Conservation (phyloP, 2,113 vertebrate genomes). For the Lepus americanus region DNA sequence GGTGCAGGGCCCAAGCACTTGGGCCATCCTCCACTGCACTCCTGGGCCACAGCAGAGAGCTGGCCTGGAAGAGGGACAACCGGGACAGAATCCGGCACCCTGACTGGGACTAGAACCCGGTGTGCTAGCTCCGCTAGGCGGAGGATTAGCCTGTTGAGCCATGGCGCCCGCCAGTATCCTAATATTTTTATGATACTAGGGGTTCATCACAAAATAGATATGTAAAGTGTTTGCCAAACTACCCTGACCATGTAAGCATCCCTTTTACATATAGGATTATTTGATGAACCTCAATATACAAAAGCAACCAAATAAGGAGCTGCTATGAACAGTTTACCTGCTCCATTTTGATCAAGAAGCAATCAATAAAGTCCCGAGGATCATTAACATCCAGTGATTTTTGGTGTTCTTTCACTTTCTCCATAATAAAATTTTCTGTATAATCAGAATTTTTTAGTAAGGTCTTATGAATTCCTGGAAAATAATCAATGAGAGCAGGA, state of each 20-base stretch:
- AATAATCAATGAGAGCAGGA: conserved; percentile 84
- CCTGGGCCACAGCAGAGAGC: too few species aligned
- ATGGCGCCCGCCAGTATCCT: too few species aligned
- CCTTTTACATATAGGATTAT: background rate
- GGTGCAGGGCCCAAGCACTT: too few species aligned
- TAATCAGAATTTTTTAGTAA: background rate
- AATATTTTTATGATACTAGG: background rate
- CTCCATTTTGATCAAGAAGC: conserved; percentile 87
- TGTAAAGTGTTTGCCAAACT: background rate
- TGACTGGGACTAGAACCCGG: too few species aligned
- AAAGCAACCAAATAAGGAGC: conserved; percentile 46
- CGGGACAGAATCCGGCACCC: too few species aligned
- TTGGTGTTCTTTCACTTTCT: conserved; percentile 86
- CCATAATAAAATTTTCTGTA: conserved; percentile 77
- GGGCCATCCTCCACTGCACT: too few species aligned
- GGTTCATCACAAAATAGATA: background rate
- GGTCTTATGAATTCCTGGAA: conserved; percentile 87
- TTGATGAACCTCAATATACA: conserved; percentile 78
- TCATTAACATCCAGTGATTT: conserved; percentile 82
- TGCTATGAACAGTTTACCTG: conserved; percentile 87
- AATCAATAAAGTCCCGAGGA: conserved; percentile 90
- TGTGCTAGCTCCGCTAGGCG: too few species aligned
- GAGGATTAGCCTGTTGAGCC: too few species aligned
- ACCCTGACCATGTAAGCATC: background rate
- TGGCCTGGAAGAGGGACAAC: too few species aligned